Evolutionary conservation across 2,797 vertebrate species (phyloP).

Genomic region (Chaunax sp.): DNA sequence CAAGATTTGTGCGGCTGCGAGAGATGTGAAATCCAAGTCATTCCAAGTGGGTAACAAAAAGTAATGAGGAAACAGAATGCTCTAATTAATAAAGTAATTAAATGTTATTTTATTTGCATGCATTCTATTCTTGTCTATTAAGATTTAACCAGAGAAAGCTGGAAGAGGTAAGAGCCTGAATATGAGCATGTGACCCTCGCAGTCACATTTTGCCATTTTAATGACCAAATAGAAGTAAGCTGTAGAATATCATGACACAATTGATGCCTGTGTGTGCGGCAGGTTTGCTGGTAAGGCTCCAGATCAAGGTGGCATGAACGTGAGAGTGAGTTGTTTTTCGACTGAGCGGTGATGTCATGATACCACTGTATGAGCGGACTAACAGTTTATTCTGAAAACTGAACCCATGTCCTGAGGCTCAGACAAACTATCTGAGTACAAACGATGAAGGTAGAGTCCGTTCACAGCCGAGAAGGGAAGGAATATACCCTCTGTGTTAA

Average conservation of each 20-base stretch:
- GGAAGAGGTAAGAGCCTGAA: background rate
- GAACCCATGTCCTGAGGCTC: constrained; percentile 74
- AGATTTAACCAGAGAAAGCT: background rate
- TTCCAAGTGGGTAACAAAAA: background rate
- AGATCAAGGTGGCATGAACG: constrained; percentile 25
- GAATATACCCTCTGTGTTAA: constrained; percentile 25
- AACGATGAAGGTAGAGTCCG: constrained; percentile 40
- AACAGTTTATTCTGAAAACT: constrained; percentile 72
- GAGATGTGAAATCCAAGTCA: constrained; percentile 35
- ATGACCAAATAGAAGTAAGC: background rate
- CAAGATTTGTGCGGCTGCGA: constrained; percentile 32
- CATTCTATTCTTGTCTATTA: background rate
- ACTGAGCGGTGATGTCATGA: constrained; percentile 65
- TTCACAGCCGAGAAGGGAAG: constrained; percentile 10
- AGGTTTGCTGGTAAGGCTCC: constrained; percentile 4
- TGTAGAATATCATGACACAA: background rate
- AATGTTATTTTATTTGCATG: background rate
- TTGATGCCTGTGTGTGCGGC: background rate
- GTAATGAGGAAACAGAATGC: background rate
- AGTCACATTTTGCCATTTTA: background rate
- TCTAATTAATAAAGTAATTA: background rate
- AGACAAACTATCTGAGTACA: constrained; percentile 59
- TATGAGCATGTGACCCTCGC: background rate
- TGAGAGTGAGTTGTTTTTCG: constrained; percentile 58
- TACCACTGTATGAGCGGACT: constrained; percentile 41